Evolutionary conservation across 2,888 invertebrate genomes (phyloP), one percentile per base, ranked within the genome.

Genomic region (Strigamia transsilvanica): DNA sequence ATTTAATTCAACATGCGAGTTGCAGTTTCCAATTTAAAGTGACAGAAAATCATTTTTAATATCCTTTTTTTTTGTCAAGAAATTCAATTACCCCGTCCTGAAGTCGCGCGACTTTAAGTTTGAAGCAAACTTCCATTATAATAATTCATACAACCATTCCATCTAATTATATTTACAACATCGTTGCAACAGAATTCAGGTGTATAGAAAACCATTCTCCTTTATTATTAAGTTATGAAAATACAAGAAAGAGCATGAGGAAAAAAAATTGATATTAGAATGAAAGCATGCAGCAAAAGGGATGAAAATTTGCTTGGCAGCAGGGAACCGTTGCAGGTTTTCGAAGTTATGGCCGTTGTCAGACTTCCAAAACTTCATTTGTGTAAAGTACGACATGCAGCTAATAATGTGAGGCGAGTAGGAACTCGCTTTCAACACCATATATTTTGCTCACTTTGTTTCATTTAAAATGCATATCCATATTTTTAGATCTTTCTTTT

Each of bases 361-460:
- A 56, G 56, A 56, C 56, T 56, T 56, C 18, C 18, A 56, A 56
- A 56, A 56, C 56, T 56, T 56, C 56, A 56, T 56, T 56, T 56
- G 56, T 56, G 56, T 56, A 56, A 56, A n/a, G 56, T 56, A 56
- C 56, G 56, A 56, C 18, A 56, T 56, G 56, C n/a, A 9, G 18
- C 18, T 56, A 56, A 56, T 56, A 56, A 18, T 18, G 18, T 56
- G 18, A 56, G 56, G 56, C 18, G 56, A 56, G 56, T 18, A 18
- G 18, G n/a, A 56, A 18, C 21, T n/a, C 4, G 56, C 56, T 18
- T 56, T 9, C 56, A 18, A 56, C 56, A 56, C 18, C 21, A 5
- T 56, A 56, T 56, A 38, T 38, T 9, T 38, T 56, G 56, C 56
- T 9, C 18, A n/a, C 56, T 56, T 18, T 56, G 56, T 56, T 56